Evolutionary conservation across 2,113 vertebrate genomes (phyloP).

Genomic region (Oriolus oriolus): DNA sequence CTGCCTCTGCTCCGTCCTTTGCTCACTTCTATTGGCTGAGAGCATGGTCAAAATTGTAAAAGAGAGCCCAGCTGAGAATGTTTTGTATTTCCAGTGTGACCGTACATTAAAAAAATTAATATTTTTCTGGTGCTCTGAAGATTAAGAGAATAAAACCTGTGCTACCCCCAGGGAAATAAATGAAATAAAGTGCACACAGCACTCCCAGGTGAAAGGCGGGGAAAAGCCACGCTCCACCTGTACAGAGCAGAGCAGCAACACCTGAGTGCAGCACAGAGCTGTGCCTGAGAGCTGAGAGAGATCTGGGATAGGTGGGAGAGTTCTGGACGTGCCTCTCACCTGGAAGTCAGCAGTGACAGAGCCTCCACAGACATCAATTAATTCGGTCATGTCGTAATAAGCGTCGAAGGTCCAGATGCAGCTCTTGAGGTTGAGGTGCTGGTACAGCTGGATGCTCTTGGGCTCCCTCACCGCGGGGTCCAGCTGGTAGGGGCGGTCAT

Average conservation of each 20-base stretch:
- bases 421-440: slow-evolving; percentile 96
- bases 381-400: slow-evolving; percentile 95
- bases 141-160: not conserved
- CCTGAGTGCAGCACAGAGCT: fast-evolving
- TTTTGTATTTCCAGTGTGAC: not conserved
- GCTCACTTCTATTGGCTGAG: not conserved
- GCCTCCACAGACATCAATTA: slow-evolving; percentile 94
- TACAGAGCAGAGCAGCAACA: not conserved
- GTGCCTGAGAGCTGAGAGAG: not conserved
- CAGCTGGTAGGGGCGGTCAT: slow-evolving; percentile 93
- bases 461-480: slow-evolving; percentile 82
- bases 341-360: slow-evolving; percentile 97
- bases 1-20: not conserved
- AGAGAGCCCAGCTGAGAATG: not conserved
- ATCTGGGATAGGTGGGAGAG: fast-evolving
- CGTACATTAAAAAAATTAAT: not conserved
- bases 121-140: not conserved
- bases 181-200: not conserved
- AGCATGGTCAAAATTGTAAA: not conserved
- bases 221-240: not conserved
- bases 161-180: not conserved
- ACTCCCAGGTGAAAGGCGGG: not conserved
- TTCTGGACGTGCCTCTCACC: slow-evolving; percentile 64
- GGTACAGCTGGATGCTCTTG: slow-evolving; percentile 90
- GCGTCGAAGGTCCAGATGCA: slow-evolving; percentile 98